A percentile compares a stretch with the other conserved stretches of the same genome.
Evolutionary conservation across 2,113 vertebrate species (phyloP).

Genomic region (Anarhynchus alexandrinus): DNA sequence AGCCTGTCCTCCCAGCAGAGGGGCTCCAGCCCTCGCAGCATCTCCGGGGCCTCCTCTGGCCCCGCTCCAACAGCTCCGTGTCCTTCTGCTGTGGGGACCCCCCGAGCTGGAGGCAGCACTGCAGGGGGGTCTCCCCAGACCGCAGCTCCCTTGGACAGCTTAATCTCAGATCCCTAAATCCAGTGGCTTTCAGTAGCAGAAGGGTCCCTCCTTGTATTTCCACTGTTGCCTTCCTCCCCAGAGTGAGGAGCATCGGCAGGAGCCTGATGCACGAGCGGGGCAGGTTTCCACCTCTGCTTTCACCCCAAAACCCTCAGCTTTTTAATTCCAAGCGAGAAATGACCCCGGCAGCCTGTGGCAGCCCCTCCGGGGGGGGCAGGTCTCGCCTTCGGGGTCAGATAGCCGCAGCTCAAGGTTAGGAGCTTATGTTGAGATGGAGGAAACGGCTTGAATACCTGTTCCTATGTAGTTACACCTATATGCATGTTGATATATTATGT

Average conservation of each 20-base stretch:
- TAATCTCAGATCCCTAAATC: neutral
- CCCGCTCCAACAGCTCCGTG: no score
- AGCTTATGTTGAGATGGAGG: rapidly evolving
- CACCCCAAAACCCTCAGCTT: neutral
- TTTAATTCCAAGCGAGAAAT: neutral
- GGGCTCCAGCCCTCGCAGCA: no score
- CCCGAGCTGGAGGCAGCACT: no score
- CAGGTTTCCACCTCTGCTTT: neutral
- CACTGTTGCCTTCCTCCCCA: neutral
- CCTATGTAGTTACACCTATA: neutral
- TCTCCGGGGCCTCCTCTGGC: no score
- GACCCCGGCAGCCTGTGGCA: neutral
- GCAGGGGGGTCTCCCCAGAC: no score
- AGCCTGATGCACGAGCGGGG: rapidly evolving
- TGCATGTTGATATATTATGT: rapidly evolving
- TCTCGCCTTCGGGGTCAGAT: neutral
- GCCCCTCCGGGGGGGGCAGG: neutral
- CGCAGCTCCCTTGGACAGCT: neutral
- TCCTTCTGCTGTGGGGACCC: no score
- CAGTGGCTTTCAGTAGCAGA: neutral
- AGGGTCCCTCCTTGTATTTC: neutral
- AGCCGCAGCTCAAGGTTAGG: neutral
- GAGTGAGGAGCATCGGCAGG: neutral
- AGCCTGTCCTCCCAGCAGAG: no score
- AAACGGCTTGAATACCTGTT: neutral